Base-by-base conservation (phyloP, 2,113 vertebrate genomes). In the Caranx ignobilis region DNA sequence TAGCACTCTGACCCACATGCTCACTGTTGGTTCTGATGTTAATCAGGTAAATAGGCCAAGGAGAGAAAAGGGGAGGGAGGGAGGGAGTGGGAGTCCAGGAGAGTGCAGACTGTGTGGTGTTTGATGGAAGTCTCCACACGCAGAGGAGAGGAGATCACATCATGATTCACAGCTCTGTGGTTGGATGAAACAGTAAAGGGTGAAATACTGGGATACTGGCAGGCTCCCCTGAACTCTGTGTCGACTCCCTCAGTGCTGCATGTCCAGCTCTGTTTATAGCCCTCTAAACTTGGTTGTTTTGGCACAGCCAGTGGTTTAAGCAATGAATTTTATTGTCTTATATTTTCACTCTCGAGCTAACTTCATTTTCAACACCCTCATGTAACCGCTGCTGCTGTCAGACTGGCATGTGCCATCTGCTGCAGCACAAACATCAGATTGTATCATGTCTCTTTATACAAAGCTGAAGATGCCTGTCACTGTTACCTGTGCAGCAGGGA, bases 1-100 rank as follows among this genome's bases (percentile, higher is more conserved):
- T 87, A 89, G 86, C 88, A 92, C 81, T 66, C 43, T 91, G 88
- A 88, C 82, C 84, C 56, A 64, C 21, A 7, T 18, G n/a, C 65
- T 69, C 80, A 59, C 70, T 56, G 70, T 73, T 78, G 71, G 59
- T 67, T 83, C 61, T 87, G 81, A 89, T 85, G 74, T 61, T 90
- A 82, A 84, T 90, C 84, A 79, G 64, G 72, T 87, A 84, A 80
- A 81, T 69, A 48, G 83, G 52, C 61, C 35, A 31, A 37, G 32
- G 21, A 84, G 69, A 66, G 41, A 72, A 56, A 69, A n/a, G 43
- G 52, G 45, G 31, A 47, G 19, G 55, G 16, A 26, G 70, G 75
- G 34, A 41, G 39, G 19, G 32, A 52, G 50, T 70, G 48, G n/a
- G 65, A 34, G 55, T 77, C 12, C 60, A 70, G 35, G 43, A 59